phyloP scores from a whole-genome alignment of 2,113 vertebrate genomes.

The Boleophthalmus pectinirostris region DNA sequence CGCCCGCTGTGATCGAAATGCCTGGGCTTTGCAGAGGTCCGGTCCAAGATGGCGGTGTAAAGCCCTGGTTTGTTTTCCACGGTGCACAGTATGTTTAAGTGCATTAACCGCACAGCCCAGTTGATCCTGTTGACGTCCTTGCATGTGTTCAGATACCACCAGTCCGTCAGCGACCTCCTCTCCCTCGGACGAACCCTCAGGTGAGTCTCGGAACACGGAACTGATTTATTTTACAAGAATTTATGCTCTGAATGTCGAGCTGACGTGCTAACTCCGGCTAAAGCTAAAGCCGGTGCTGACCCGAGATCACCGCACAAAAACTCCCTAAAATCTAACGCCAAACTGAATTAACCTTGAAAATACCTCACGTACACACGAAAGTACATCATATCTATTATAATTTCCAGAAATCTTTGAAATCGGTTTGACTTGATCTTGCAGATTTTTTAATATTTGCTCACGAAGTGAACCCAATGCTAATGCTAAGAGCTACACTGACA shows the following conservation, averaged over 20 bases:
- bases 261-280: constrained; percentile 14
- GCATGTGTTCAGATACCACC: constrained; percentile 30
- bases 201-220: constrained; percentile 40
- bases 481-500: background rate
- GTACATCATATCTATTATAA: background rate
- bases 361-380: background rate
- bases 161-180: constrained; percentile 34
- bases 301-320: constrained; percentile 2
- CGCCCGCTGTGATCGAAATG: background rate
- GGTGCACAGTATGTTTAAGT: constrained; percentile 76
- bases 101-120: constrained; percentile 68
- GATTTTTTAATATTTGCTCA: background rate
- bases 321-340: constrained; percentile 32
- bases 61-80: constrained; percentile 61
- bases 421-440: background rate
- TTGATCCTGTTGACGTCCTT: constrained; percentile 22
- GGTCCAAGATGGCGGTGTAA: constrained; percentile 71
- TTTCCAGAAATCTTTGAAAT: background rate
- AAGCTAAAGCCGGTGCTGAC: constrained; percentile 39
- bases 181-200: constrained; percentile 43
- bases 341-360: background rate
- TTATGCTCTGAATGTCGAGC: background rate
- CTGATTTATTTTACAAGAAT: background rate
- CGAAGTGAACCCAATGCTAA: background rate
- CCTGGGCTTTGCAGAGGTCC: constrained; percentile 1